Evolutionary conservation across 2,797 vertebrate genomes (phyloP), one percentile per base, ranked within the genome.

Genomic region (Lutjanus campechanus): DNA sequence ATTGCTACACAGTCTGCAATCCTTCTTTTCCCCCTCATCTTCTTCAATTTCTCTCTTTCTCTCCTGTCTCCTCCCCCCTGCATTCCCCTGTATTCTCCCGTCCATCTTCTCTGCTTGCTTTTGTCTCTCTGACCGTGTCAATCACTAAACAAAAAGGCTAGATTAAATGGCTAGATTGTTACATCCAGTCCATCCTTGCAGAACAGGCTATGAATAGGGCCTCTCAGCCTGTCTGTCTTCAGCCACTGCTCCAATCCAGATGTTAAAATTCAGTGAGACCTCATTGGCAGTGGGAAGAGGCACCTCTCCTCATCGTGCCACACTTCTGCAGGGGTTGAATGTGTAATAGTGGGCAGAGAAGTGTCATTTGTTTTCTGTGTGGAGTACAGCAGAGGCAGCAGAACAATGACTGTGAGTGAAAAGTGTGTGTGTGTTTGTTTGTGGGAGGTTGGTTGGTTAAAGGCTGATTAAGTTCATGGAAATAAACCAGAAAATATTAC

Each of bases 121-220:
- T 88, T 89, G 85, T 89, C 85, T 85, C 75, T 50, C 70, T 73
- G 85, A 87, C 87, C 72, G 81, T 64, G 84, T 87, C 87, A 76
- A 66, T 90, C 88, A 87, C 82, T 22, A 71, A 76, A 89, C 88
- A 88, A 87, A 73, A 90, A 76, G 80, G 66, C 41, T 10, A 78
- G 91, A 91, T 92, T 84, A 79, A 82, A 88, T 44, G 73, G 73
- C 43, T 44, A 81, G 85, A 85, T 85, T 82, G 47, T 46, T 69
- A 59, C 61, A 67, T 58, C 13, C 44, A 61, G 51, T 70, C 67
- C 72, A 25, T 79, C 55, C 60, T 59, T 20, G 60, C 60, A 76
- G 59, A 77, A 75, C 17, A 5, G 58, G 25, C 50, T 16, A 61
- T 84, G 73, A 92, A 84, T 83, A 66, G 70, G 53, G 40, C 50